A percentile compares a stretch with the other conserved stretches of the same genome.
These are phyloP conservation scores for Petromus typicus DNA, from an alignment of 2,113 vertebrate genomes.

Conservation along the genomic window DNA sequence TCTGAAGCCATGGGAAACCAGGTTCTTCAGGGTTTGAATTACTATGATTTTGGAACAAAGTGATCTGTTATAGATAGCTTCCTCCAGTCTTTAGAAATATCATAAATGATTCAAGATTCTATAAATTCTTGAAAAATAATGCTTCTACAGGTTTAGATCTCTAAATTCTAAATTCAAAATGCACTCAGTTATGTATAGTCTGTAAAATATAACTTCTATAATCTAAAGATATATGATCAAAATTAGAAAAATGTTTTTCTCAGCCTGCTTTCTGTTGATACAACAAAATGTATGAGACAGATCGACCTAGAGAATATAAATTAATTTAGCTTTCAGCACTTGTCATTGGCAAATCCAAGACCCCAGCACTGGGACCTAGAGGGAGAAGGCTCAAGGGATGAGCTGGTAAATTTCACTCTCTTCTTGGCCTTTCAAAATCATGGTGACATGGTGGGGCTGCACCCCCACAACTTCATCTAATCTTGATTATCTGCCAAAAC, in stretches of 20 bases:
- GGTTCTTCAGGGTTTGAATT: not conserved
- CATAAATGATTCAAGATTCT: not conserved
- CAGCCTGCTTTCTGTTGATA: not conserved
- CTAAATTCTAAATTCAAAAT: conserved; percentile 10
- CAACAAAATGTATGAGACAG: not conserved
- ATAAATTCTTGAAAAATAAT: not conserved
- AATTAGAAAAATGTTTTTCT: not conserved
- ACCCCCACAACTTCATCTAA: not conserved
- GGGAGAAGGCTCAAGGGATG: too few species aligned
- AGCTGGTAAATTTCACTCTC: not conserved
- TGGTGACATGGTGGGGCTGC: rapidly evolving
- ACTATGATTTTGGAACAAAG: not conserved
- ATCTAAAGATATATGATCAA: not conserved
- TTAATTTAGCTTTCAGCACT: not conserved
- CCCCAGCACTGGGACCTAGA: not conserved
- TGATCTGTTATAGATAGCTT: not conserved
- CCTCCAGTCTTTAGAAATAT: not conserved
- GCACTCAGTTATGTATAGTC: not conserved
- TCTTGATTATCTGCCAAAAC: not conserved
- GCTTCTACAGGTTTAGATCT: not conserved
- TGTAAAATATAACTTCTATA: not conserved
- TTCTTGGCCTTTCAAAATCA: not conserved
- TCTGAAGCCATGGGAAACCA: not conserved
- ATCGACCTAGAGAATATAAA: not conserved
- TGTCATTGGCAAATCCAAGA: not conserved